A percentile compares a stretch with the other conserved stretches of the same genome.
phyloP scores from a whole-genome alignment of 2,113 vertebrate species.

The Poecilia latipinna region DNA sequence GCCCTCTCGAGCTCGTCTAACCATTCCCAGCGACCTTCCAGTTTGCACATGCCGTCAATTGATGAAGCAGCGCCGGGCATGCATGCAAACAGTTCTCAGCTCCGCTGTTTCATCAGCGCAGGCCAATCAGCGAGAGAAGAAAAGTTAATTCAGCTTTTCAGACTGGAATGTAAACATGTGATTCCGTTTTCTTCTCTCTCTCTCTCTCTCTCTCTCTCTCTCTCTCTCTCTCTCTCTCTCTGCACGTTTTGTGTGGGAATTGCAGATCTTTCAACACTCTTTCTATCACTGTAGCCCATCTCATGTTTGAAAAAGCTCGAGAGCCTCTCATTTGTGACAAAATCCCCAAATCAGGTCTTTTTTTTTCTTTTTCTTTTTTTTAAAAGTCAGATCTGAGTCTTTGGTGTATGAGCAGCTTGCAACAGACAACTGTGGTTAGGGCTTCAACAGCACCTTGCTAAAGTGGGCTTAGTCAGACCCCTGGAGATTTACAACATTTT shows the following conservation, averaged over 20 bases:
- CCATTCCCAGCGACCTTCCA: conserved; percentile 24
- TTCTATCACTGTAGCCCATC: conserved; percentile 40
- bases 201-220: not conserved
- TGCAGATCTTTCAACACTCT: conserved; percentile 51
- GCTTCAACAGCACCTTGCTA: too few relatives aligned
- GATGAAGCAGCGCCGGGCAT: conserved; percentile 54
- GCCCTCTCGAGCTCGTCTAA: not conserved
- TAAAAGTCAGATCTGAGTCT: conserved; percentile 1
- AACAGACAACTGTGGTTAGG: conserved; percentile 38
- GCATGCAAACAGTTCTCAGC: conserved; percentile 24
- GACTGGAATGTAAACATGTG: conserved; percentile 41
- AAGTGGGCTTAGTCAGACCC: too few relatives aligned
- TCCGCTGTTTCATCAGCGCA: conserved; percentile 23
- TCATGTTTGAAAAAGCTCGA: conserved; percentile 25
- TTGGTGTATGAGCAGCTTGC: conserved; percentile 41
- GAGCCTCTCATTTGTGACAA: conserved; percentile 39
- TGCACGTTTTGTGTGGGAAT: not conserved
- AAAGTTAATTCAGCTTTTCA: conserved; percentile 24
- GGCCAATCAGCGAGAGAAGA: conserved; percentile 23
- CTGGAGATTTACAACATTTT: too few relatives aligned
- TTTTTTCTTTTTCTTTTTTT: too few relatives aligned
- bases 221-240: not conserved
- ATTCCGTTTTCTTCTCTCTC: conserved; percentile 8
- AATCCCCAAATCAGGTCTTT: conserved; percentile 24
- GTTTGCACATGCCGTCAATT: conserved; percentile 72